phyloP scores from a whole-genome alignment of 1,140 invertebrate genomes.

The Popillia japonica region DNA sequence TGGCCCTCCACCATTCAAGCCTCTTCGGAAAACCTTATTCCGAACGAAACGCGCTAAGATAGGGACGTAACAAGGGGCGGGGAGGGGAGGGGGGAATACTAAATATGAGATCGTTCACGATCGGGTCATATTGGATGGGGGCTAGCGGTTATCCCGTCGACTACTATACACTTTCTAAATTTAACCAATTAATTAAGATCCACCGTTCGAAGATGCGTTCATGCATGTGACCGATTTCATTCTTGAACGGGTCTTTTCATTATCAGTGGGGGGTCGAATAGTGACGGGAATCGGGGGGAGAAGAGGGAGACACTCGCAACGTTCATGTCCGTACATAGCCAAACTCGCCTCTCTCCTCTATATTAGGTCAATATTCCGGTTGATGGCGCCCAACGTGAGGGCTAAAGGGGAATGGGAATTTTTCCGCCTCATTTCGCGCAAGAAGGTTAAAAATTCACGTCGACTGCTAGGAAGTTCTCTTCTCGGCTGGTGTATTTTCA shows the following conservation, averaged over 20 bases:
- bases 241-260: conserved; percentile 43
- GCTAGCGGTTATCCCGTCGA: conserved; percentile 8
- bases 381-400: not conserved
- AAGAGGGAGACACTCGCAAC: not conserved
- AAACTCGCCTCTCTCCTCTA: not conserved
- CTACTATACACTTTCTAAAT: conserved; percentile 40
- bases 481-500: not conserved
- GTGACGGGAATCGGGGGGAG: not conserved
- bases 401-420: not conserved
- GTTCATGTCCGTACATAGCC: not conserved
- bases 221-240: conserved; percentile 46
- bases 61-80: not conserved
- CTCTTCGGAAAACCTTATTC: no score
- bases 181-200: conserved; percentile 48
- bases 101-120: conserved; percentile 37
- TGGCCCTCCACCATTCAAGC: no score
- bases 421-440: conserved; percentile 27
- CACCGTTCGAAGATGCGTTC: conserved; percentile 40
- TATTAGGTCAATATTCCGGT: conserved; percentile 38
- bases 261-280: not conserved
- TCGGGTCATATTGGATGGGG: not conserved
- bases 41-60: no score
- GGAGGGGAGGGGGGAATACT: conserved; percentile 24
- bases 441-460: conserved; percentile 29
- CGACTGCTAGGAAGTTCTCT: not conserved